These are phyloP conservation scores for Eilema depressum DNA, from an alignment of 2,888 invertebrate species.

Conservation along the genomic window DNA sequence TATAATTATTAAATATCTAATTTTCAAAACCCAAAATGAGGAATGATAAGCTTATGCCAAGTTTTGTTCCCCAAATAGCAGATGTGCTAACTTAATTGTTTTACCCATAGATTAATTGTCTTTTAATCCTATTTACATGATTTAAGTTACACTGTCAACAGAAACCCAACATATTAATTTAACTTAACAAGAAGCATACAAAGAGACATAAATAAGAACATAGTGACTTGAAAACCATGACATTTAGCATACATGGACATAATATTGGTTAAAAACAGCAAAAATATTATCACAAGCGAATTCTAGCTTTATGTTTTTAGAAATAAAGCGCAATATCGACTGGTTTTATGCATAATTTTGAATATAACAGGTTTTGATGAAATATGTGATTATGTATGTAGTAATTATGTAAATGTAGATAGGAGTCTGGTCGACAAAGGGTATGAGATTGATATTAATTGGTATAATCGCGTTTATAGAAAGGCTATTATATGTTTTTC, in stretches of 20 bases:
- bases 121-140: not conserved
- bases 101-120: no score
- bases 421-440: not conserved
- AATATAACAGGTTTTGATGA: constrained; percentile 39
- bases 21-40: no score
- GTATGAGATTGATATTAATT: constrained; percentile 6
- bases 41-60: not conserved
- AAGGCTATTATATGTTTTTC: not conserved
- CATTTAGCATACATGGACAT: constrained; percentile 49
- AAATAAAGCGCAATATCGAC: constrained; percentile 29
- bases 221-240: constrained; percentile 46
- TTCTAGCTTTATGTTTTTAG: constrained; percentile 28
- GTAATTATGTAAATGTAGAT: constrained; percentile 18
- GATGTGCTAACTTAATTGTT: not conserved
- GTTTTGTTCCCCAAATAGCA: not conserved
- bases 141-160: not conserved
- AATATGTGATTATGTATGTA: constrained; percentile 22
- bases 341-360: not conserved
- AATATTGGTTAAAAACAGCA: constrained; percentile 39
- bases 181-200: constrained; percentile 25
- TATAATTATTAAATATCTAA: no score
- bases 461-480: not conserved
- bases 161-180: constrained; percentile 25
- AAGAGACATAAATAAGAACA: constrained; percentile 30
- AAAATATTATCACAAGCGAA: constrained; percentile 24